Evolutionary conservation across 2,113 vertebrate species (phyloP).

Genomic region (Poecilia latipinna): DNA sequence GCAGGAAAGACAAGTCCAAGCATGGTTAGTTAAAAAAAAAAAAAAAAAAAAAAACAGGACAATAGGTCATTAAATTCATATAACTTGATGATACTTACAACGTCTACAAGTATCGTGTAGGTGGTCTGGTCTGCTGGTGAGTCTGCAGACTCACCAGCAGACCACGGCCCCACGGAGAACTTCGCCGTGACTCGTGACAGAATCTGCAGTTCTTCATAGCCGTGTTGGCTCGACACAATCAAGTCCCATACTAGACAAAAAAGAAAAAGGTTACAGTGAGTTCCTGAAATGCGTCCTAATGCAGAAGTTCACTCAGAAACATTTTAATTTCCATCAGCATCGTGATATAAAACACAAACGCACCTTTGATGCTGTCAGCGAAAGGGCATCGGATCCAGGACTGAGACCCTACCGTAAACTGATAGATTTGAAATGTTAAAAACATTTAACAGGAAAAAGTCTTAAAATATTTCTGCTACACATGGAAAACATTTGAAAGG

Average conservation of each 20-base stretch:
- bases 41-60: not conserved
- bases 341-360: not conserved
- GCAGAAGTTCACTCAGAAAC: not conserved
- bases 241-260: slow-evolving; percentile 60
- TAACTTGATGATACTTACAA: slow-evolving; percentile 53
- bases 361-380: slow-evolving; percentile 81
- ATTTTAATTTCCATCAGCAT: not conserved
- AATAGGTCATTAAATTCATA: not conserved
- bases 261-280: not conserved
- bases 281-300: not conserved
- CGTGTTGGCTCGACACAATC: not conserved
- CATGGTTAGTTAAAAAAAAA: not conserved
- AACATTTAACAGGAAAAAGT: not conserved
- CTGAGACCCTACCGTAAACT: slow-evolving; percentile 80
- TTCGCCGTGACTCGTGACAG: slow-evolving; percentile 47
- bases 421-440: slow-evolving; percentile 25
- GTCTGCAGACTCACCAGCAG: not conserved
- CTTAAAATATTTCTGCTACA: not conserved
- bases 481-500: not conserved
- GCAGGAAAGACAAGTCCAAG: not conserved
- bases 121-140: slow-evolving; percentile 17
- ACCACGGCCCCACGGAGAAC: slow-evolving; percentile 64
- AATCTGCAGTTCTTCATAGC: slow-evolving; percentile 31
- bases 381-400: slow-evolving; percentile 87
- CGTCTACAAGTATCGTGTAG: slow-evolving; percentile 36